phyloP scores from a whole-genome alignment of 2,113 vertebrate species.

The Jaculus jaculus region DNA sequence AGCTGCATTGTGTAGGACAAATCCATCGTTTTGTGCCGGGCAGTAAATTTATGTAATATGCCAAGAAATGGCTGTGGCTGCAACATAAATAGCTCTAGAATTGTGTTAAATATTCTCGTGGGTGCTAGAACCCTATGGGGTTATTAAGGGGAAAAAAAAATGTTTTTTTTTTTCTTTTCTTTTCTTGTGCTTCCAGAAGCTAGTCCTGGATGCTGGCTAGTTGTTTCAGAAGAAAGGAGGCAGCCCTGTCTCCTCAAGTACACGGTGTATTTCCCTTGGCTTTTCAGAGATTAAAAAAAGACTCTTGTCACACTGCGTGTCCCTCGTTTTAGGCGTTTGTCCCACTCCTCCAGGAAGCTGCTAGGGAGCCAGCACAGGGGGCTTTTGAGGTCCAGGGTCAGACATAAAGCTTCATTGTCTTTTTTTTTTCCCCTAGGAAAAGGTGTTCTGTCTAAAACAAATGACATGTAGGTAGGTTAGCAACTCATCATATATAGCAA shows the following conservation, averaged over 20 bases:
- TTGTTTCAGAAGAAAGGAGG: neutral
- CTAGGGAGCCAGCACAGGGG: too few relatives aligned
- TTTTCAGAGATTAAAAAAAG: neutral
- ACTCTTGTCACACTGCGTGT: neutral
- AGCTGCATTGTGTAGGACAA: neutral
- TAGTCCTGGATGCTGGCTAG: neutral
- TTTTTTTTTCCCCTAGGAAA: neutral
- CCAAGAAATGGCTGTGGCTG: slow-evolving; percentile 10
- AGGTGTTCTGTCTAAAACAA: neutral
- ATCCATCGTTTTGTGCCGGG: slow-evolving; percentile 23
- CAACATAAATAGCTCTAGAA: slow-evolving; percentile 51
- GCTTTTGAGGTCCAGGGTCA: neutral
- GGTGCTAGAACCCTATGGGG: neutral
- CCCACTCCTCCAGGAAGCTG: neutral
- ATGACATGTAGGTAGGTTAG: neutral
- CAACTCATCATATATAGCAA: neutral
- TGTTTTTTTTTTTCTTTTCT: neutral
- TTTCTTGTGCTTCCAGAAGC: too few relatives aligned
- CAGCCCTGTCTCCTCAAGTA: too few relatives aligned
- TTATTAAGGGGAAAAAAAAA: slow-evolving; percentile 13
- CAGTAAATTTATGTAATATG: slow-evolving; percentile 22
- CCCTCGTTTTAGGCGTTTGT: accelerated
- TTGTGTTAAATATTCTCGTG: slow-evolving; percentile 56
- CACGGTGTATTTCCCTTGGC: neutral
- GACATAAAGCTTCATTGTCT: neutral